Conservation (phyloP, 2,797 vertebrate species). For the Enteromius thamalakanensis region DNA sequence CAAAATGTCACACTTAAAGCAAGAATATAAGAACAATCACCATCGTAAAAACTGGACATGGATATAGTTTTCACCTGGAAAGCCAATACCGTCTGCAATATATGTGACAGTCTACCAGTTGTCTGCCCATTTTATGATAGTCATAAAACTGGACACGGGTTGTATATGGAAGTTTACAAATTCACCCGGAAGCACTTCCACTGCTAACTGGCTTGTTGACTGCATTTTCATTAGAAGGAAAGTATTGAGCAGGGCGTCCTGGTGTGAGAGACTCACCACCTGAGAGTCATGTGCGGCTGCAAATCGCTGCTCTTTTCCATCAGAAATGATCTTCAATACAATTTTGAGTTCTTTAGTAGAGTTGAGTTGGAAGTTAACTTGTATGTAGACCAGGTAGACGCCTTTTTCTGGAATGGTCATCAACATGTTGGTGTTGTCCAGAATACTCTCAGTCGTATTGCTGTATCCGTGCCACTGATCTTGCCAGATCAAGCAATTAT, state of each 20-base stretch:
- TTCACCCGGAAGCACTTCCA: not conserved
- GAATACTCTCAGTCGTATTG: not conserved
- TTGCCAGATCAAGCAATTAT: slow-evolving; percentile 21
- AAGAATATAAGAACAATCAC: slow-evolving; percentile 12
- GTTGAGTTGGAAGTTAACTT: slow-evolving; percentile 38
- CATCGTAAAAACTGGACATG: not conserved
- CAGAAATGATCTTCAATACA: slow-evolving; percentile 3
- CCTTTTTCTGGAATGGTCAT: slow-evolving; percentile 44
- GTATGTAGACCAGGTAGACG: slow-evolving; percentile 54
- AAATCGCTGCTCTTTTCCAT: not conserved
- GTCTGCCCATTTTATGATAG: slow-evolving; percentile 46
- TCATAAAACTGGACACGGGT: slow-evolving; percentile 51
- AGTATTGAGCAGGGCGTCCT: slow-evolving; percentile 40
- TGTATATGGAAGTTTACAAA: not conserved
- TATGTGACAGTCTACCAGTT: slow-evolving; percentile 12
- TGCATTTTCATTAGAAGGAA: slow-evolving; percentile 52
- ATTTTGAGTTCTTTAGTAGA: not conserved
- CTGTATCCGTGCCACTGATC: not conserved
- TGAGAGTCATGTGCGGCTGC: slow-evolving; percentile 41
- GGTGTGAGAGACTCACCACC: not conserved
- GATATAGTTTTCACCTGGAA: not conserved
- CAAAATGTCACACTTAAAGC: not conserved
- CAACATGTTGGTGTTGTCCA: slow-evolving; percentile 21
- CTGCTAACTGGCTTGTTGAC: slow-evolving; percentile 32
- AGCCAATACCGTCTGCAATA: not conserved